phyloP scores from a whole-genome alignment of 2,113 vertebrate genomes.

The Ardeotis arabs region DNA sequence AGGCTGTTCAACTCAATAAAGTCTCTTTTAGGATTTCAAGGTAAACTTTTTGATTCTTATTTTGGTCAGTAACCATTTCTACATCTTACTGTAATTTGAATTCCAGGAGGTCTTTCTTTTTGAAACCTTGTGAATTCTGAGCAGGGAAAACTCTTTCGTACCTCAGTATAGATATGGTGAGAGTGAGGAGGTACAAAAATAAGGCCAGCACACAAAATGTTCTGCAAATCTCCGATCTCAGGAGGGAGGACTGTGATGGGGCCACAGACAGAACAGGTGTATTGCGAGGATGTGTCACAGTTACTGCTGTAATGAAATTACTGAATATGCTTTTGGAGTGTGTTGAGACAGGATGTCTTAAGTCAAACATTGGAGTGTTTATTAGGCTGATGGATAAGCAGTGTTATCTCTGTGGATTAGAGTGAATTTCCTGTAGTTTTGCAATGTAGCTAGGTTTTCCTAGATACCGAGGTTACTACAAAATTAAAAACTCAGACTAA shows the following conservation, averaged over 20 bases:
- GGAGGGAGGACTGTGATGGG: neutral
- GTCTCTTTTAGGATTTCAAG: neutral
- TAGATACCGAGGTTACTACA: neutral
- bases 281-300: neutral
- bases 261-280: fast-evolving
- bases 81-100: neutral
- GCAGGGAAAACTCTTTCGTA: neutral
- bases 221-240: neutral
- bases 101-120: neutral
- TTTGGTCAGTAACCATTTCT: neutral
- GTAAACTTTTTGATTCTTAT: neutral
- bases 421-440: neutral
- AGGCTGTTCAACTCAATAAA: neutral
- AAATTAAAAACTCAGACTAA: neutral
- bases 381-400: neutral
- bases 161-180: fast-evolving
- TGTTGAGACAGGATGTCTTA: neutral
- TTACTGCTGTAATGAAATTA: neutral
- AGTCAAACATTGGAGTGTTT: neutral
- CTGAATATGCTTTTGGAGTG: neutral
- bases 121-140: neutral
- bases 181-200: neutral
- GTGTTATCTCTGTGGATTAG: neutral
- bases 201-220: neutral
- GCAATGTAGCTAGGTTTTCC: neutral